Evolutionary conservation across 2,888 invertebrate genomes (phyloP).

Genomic region (Esperia sulphurella): DNA sequence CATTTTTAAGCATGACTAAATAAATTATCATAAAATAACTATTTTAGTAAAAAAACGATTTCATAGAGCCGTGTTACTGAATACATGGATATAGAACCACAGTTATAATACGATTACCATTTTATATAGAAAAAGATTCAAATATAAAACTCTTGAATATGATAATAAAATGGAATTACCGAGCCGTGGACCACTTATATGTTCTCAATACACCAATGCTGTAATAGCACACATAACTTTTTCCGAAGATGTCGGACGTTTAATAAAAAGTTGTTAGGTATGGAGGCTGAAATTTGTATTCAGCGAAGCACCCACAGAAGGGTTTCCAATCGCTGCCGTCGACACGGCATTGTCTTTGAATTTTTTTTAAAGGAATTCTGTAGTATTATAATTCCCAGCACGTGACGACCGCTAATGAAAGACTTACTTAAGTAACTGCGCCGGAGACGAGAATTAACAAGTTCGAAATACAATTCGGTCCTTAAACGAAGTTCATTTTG

Average conservation of each 20-base stretch:
- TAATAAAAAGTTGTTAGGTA: slow-evolving; percentile 36
- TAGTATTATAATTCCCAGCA: slow-evolving; percentile 59
- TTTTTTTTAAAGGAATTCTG: slow-evolving; percentile 50
- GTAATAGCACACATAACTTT: slow-evolving; percentile 7
- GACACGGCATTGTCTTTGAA: slow-evolving; percentile 42
- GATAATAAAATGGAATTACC: slow-evolving; percentile 10
- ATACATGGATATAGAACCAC: too few species aligned
- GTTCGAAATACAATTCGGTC: slow-evolving; percentile 72
- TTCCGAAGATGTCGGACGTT: slow-evolving; percentile 22
- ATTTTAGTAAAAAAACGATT: too few species aligned
- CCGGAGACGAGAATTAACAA: slow-evolving; percentile 71
- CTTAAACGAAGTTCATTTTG: slow-evolving; percentile 69
- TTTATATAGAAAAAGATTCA: background rate
- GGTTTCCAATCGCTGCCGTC: slow-evolving; percentile 39
- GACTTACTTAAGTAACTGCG: slow-evolving; percentile 70
- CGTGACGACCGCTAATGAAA: slow-evolving; percentile 74
- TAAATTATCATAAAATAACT: too few species aligned
- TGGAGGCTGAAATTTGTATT: slow-evolving; percentile 41
- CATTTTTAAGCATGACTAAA: too few species aligned
- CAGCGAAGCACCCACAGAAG: slow-evolving; percentile 31
- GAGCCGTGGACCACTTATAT: slow-evolving; percentile 2
- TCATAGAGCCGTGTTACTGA: too few species aligned
- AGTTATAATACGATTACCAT: background rate
- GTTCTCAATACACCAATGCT: background rate
- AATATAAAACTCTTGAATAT: slow-evolving; percentile 5